Base-by-base conservation (phyloP, 1,140 invertebrate species). In the Octopus sinensis region DNA sequence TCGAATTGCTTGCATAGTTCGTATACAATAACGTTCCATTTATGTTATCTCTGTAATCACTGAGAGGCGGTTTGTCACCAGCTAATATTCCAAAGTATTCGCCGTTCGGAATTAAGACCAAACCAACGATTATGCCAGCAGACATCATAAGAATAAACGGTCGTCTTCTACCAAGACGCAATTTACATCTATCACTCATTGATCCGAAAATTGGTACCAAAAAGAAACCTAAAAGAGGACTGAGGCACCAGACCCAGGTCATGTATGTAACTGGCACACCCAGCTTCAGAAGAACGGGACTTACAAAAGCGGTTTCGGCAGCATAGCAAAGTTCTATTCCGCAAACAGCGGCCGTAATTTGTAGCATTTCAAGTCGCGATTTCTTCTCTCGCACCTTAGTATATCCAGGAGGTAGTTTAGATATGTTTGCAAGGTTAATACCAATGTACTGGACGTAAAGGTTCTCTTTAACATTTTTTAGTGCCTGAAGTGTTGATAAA, bases 311-410 rank as follows among this genome's bases (percentile, higher is more conserved):
- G 0, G 97, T 97, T 91, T 98, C 97, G 0, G 96, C 97, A 0
- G 97, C 96, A 87, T 99, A 99, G 0, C 96, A 97, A 90, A 98
- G 97, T 90, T 98, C 97, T 76, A 98, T 98, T 0, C 97, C 97
- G 94, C 97, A 98, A 0, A 99, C 97, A 0, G 96, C 96, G 0
- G 96, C 95, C 12, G 96, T 97, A 77, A 98, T 93, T 4, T 96
- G 92, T 56, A 98, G 93, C 71, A 99, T 89, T 88, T 98, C 96
- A 7, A 93, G 88, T 30, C 95, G 91, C 1, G 94, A 95, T 92
- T 98, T 98, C 81, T 92, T 83, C 17, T 80, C 81, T 3, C 76
- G 76, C 77, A 85, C 81, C 62, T 85, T 84, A 43, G 81, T 76
- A 43, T 78, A 84, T 71, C 83, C 82, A 13, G 53, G 17, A 10